Conservation (phyloP, 2,797 vertebrate species). For the Labeo calbasu region DNA sequence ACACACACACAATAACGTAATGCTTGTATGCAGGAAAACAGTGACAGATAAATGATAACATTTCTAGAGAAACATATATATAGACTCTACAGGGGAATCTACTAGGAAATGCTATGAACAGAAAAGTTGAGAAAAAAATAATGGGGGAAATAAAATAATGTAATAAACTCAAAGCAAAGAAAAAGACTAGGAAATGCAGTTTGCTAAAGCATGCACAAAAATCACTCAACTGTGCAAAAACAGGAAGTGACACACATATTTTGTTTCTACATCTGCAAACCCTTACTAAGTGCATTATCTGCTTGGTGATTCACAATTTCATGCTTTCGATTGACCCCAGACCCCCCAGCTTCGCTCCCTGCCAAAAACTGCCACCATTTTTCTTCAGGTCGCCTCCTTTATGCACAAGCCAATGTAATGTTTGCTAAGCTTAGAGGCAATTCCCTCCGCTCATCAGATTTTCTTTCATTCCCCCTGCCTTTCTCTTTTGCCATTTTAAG, state of each 20-base stretch:
- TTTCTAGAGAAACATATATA: neutral
- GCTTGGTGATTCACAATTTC: conserved; percentile 31
- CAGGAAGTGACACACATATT: neutral
- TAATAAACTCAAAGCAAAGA: too few species aligned
- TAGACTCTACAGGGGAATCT: neutral
- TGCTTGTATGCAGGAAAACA: conserved; percentile 21
- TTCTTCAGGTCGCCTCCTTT: conserved; percentile 64
- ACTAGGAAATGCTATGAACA: neutral
- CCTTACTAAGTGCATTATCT: conserved; percentile 27
- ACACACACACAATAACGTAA: neutral
- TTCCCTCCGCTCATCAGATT: conserved; percentile 68
- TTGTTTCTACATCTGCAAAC: conserved; percentile 9
- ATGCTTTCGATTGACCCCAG: conserved; percentile 54
- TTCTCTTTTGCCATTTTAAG: conserved; percentile 68
- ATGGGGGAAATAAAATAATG: too few species aligned
- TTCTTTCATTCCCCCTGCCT: conserved; percentile 63
- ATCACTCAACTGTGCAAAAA: conserved; percentile 22
- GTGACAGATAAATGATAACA: neutral
- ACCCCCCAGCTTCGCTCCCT: conserved; percentile 28
- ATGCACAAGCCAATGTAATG: conserved; percentile 66
- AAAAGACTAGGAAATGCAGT: neutral
- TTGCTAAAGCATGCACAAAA: conserved; percentile 12
- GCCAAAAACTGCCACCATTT: conserved; percentile 61
- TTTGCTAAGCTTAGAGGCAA: conserved; percentile 70
- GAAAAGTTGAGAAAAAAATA: too few species aligned